Evolutionary conservation across 2,888 invertebrate species (phyloP).

Genomic region (Eupithecia subumbrata): DNA sequence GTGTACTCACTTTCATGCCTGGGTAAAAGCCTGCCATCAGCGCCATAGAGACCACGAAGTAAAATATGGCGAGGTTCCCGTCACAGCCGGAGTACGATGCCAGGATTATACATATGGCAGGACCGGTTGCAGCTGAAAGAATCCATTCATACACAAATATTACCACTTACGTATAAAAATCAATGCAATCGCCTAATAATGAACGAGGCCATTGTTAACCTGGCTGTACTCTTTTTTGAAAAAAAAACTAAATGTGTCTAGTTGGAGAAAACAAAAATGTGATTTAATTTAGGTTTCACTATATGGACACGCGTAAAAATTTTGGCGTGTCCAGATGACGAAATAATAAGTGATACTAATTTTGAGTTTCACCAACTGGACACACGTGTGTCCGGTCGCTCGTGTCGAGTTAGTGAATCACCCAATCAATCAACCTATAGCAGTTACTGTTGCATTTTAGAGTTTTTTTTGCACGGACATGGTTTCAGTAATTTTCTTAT

Average conservation of each 20-base stretch:
- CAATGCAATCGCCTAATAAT: too few species aligned
- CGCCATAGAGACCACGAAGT: conserved; percentile 86
- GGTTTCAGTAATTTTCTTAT: background rate
- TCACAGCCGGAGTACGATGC: conserved; percentile 87
- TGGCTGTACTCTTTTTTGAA: too few species aligned
- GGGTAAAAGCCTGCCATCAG: conserved; percentile 90
- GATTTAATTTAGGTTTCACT: too few species aligned
- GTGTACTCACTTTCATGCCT: conserved; percentile 83
- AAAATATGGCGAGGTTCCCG: conserved; percentile 76
- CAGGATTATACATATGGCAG: conserved; percentile 85
- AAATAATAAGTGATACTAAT: too few species aligned
- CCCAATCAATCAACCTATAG: conserved; percentile 12
- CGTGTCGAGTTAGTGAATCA: too few species aligned
- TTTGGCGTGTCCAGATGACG: too few species aligned
- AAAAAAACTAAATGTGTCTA: too few species aligned
- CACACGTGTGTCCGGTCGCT: too few species aligned
- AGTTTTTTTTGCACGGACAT: background rate
- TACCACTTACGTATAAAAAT: background rate
- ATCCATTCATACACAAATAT: background rate
- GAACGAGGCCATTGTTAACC: too few species aligned
- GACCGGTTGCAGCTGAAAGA: conserved; percentile 84
- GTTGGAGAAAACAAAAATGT: too few species aligned
- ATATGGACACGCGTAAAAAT: too few species aligned
- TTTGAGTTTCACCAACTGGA: too few species aligned
- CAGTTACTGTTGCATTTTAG: background rate